These are phyloP conservation scores for Lethrus apterus DNA, from an alignment of 1,140 invertebrate species.

Conservation along the genomic window DNA sequence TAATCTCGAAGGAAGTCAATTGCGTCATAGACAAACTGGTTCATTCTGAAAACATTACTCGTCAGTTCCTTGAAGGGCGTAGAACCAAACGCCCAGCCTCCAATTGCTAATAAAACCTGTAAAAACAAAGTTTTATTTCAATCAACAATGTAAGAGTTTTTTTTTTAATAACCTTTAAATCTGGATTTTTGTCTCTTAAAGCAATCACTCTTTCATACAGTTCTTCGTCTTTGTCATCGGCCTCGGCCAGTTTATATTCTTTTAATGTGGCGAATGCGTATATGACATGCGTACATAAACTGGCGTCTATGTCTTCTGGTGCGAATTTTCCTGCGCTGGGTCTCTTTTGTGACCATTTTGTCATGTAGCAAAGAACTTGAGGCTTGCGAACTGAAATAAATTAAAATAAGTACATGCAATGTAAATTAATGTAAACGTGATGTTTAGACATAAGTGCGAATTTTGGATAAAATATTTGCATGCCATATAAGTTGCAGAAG, in stretches of 20 bases:
- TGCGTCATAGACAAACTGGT: conserved; percentile 89
- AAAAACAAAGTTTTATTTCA: conserved; percentile 12
- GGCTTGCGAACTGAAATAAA: conserved; percentile 60
- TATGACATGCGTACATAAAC: conserved; percentile 85
- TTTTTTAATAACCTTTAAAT: conserved; percentile 62
- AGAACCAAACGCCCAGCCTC: conserved; percentile 90
- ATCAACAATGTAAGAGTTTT: neutral
- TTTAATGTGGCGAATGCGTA: conserved; percentile 88
- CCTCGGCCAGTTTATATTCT: conserved; percentile 71
- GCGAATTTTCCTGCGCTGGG: conserved; percentile 78
- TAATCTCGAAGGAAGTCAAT: conserved; percentile 87
- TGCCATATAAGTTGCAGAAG: too few relatives aligned
- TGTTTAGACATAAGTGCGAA: neutral
- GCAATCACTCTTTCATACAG: conserved; percentile 78
- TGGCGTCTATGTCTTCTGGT: conserved; percentile 80
- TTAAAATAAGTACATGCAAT: neutral
- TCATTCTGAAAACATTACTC: conserved; percentile 85
- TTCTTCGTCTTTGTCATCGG: conserved; percentile 70
- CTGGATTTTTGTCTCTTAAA: conserved; percentile 81
- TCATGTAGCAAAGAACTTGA: conserved; percentile 87
- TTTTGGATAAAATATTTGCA: neutral
- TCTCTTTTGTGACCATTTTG: conserved; percentile 88
- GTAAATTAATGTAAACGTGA: neutral
- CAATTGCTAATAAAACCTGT: conserved; percentile 80
- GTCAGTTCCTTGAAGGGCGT: conserved; percentile 89